Conservation (phyloP, 2,113 vertebrate genomes). For the Triplophysa rosa region DNA sequence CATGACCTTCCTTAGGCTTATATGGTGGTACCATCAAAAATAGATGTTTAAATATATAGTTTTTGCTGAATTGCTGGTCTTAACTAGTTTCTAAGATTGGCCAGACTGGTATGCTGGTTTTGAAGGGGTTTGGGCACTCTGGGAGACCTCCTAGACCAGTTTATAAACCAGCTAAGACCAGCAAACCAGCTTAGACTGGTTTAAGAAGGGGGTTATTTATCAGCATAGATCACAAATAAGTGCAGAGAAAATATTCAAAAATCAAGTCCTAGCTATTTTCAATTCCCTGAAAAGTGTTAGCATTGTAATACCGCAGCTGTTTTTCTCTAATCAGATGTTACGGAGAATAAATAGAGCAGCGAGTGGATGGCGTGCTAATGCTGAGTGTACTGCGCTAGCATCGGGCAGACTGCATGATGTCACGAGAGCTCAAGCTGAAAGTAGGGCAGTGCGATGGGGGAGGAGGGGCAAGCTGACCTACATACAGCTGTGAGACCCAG, state of each 20-base stretch:
- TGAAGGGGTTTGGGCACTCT: background rate
- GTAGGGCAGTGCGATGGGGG: conserved; percentile 69
- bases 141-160: background rate
- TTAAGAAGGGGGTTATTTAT: background rate
- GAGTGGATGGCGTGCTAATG: conserved; percentile 41
- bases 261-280: background rate
- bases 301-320: background rate
- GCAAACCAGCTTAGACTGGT: background rate
- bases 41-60: background rate
- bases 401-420: conserved; percentile 65
- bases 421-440: conserved; percentile 72
- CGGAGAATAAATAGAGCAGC: conserved; percentile 44
- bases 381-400: conserved; percentile 21
- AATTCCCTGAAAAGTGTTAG: conserved; percentile 10
- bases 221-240: background rate
- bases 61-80: background rate
- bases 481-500: conserved; percentile 75
- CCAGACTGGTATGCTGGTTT: too few relatives aligned
- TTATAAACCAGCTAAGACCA: conserved; percentile 19
- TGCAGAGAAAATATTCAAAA: background rate
- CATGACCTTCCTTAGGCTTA: background rate
- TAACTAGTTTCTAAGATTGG: too few relatives aligned
- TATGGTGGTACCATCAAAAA: background rate
- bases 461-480: conserved; percentile 71
- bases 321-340: background rate